Evolutionary conservation across 2,888 invertebrate species (phyloP).

Genomic region (Drosophila vallismaia): DNA sequence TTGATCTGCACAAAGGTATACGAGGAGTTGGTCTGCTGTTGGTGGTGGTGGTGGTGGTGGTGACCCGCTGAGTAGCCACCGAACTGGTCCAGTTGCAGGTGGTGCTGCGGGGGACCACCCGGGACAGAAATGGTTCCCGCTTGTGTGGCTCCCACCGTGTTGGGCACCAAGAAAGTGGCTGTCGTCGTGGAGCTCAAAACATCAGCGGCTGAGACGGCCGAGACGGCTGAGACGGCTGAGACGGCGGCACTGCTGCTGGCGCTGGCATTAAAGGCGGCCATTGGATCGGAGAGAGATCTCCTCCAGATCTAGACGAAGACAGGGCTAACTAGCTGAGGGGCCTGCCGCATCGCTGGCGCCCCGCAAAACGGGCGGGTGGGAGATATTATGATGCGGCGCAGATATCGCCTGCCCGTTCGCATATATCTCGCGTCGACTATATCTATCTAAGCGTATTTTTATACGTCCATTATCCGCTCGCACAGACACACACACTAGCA

Average conservation of each 20-base stretch:
- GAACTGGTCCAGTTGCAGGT: slow-evolving; percentile 71
- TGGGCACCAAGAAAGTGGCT: slow-evolving; percentile 76
- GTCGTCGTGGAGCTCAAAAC: slow-evolving; percentile 69
- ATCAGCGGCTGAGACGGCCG: slow-evolving; percentile 58
- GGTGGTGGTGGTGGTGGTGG: slow-evolving; percentile 53
- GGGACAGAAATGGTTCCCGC: slow-evolving; percentile 17
- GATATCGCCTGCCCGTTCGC: slow-evolving; percentile 12
- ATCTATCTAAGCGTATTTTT: slow-evolving; percentile 45
- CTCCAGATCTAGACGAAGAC: slow-evolving; percentile 16
- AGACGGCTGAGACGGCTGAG: no score
- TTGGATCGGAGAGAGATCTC: slow-evolving; percentile 48
- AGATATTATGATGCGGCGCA: slow-evolving; percentile 22
- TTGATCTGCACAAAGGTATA: slow-evolving; percentile 83
- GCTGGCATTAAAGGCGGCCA: slow-evolving; percentile 78
- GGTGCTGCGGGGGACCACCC: slow-evolving; percentile 21
- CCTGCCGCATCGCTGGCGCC: slow-evolving; percentile 16
- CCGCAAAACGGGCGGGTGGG: slow-evolving; percentile 6
- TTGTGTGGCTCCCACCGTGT: slow-evolving; percentile 38
- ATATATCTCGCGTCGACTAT: slow-evolving; percentile 44
- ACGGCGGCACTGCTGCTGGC: slow-evolving; percentile 34
- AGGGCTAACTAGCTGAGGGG: slow-evolving; percentile 8
- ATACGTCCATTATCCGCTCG: slow-evolving; percentile 60
- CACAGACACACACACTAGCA: slow-evolving; percentile 54
- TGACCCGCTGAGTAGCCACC: slow-evolving; percentile 58
- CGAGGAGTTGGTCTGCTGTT: slow-evolving; percentile 79